Conservation (phyloP, 2,113 vertebrate genomes). For the Grallaria varia region DNA sequence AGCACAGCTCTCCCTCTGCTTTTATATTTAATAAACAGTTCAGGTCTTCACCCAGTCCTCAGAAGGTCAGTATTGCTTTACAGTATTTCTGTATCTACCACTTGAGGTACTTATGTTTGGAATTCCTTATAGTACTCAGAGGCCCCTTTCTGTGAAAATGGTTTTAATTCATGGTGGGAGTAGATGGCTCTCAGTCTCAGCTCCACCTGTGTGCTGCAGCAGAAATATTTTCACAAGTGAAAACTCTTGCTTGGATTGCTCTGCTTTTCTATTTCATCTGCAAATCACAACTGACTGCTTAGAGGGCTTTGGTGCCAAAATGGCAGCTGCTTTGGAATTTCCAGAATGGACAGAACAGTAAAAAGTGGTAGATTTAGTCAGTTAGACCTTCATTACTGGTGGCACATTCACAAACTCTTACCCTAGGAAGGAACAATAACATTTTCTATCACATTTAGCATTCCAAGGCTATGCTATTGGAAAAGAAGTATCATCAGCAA, state of each 20-base stretch:
- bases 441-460: neutral
- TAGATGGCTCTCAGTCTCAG: neutral
- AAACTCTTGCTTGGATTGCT: neutral
- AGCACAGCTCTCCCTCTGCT: neutral
- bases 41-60: neutral
- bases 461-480: neutral
- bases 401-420: neutral
- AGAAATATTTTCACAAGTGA: neutral
- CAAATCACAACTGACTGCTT: neutral
- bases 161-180: neutral
- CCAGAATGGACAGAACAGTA: neutral
- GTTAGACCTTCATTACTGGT: neutral
- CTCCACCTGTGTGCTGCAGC: neutral
- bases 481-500: neutral
- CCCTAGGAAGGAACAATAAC: neutral
- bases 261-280: neutral
- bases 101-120: neutral
- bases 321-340: neutral
- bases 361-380: neutral
- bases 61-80: neutral
- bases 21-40: neutral
- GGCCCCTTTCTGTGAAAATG: neutral
- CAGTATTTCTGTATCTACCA: neutral
- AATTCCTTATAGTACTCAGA: neutral
- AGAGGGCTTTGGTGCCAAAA: neutral